Evolutionary conservation across 2,797 vertebrate genomes (phyloP).

Genomic region (Microchirus variegatus): DNA sequence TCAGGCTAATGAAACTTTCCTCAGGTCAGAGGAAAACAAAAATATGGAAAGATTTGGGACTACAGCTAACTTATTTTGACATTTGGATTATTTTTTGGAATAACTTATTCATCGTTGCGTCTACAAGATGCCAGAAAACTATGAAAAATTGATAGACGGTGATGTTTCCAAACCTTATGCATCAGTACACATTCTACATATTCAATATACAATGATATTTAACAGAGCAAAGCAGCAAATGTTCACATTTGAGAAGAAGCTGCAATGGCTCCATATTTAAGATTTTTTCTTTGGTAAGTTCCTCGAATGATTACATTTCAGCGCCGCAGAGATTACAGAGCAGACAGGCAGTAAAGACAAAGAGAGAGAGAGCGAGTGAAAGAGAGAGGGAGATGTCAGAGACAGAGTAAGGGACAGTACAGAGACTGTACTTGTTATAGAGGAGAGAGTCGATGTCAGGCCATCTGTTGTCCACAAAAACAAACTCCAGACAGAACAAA

Average conservation of each 20-base stretch:
- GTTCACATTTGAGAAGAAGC: not conserved
- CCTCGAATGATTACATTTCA: conserved; percentile 26
- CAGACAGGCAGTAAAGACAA: conserved; percentile 21
- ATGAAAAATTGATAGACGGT: not conserved
- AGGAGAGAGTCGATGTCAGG: conserved; percentile 53
- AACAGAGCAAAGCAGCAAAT: conserved; percentile 5
- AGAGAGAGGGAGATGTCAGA: conserved; percentile 19
- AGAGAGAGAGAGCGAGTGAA: conserved; percentile 29
- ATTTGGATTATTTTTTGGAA: not conserved
- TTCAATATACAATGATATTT: conserved; percentile 10
- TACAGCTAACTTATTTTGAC: conserved; percentile 8
- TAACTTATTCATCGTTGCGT: conserved; percentile 1
- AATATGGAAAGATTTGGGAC: not conserved
- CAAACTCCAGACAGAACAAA: conserved; percentile 54
- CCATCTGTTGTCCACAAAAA: conserved; percentile 71
- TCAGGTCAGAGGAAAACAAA: conserved; percentile 15
- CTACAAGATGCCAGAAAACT: conserved; percentile 2
- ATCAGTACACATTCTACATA: not conserved
- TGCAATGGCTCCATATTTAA: conserved; percentile 8
- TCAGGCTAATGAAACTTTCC: conserved; percentile 19
- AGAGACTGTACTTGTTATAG: conserved; percentile 62
- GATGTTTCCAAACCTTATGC: conserved; percentile 6
- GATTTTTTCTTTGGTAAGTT: too few species aligned
- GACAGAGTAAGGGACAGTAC: conserved; percentile 13
- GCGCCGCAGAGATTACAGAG: conserved; percentile 18